Conservation (phyloP, 2,797 vertebrate species). For the Anabacerthia variegaticeps region DNA sequence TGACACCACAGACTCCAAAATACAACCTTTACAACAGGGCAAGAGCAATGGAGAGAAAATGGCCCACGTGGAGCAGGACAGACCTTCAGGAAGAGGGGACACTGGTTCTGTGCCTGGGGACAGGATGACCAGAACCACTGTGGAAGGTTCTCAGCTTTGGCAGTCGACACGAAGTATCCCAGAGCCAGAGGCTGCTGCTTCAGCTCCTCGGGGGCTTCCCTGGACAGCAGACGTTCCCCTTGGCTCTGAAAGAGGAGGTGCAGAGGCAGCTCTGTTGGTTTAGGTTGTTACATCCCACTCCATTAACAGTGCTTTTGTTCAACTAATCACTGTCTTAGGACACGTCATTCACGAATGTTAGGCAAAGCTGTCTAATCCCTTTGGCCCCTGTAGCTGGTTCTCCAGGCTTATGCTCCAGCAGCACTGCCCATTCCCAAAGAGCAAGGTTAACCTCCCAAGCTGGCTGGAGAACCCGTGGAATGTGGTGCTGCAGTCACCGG, state of each 20-base stretch:
- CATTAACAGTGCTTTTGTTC: background rate
- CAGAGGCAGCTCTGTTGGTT: background rate
- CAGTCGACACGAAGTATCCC: slow-evolving; percentile 96
- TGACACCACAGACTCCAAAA: background rate
- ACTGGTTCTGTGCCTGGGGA: slow-evolving; percentile 96
- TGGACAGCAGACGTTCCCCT: slow-evolving; percentile 92
- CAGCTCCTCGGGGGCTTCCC: slow-evolving; percentile 94
- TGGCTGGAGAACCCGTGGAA: fast-evolving
- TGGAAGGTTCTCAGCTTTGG: slow-evolving; percentile 93
- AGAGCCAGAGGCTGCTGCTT: slow-evolving; percentile 97
- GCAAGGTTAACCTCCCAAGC: background rate
- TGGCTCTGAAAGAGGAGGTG: slow-evolving; percentile 82
- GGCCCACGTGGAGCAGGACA: background rate
- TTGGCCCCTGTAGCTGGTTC: background rate
- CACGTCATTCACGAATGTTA: background rate
- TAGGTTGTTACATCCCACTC: background rate
- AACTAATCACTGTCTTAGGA: background rate
- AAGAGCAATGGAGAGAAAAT: background rate
- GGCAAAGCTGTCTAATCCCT: background rate
- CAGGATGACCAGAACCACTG: slow-evolving; percentile 99
- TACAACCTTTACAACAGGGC: background rate
- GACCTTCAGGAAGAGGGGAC: slow-evolving; percentile 98
- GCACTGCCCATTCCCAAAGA: background rate
- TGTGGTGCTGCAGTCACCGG: background rate
- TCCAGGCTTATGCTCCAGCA: background rate